Base-by-base conservation (phyloP, 1,140 invertebrate species). In the Bombus affinis region DNA sequence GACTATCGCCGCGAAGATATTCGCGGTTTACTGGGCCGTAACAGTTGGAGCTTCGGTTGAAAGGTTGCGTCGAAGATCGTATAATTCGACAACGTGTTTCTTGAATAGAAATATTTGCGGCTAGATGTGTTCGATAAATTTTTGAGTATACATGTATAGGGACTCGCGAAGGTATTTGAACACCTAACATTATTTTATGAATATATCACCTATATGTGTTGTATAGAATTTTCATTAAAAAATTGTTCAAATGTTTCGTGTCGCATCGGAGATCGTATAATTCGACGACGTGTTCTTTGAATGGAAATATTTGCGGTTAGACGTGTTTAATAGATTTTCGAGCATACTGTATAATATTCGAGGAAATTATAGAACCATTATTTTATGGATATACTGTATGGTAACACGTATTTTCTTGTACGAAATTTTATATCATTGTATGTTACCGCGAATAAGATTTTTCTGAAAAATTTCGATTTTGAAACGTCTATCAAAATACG, bases 1-100 rank as follows among this genome's bases (percentile, higher is more conserved):
- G 47, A n/a, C 37, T 13, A n/a, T 77, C 59, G 70, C 3, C 12
- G 44, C 18, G 47, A 22, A 81, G 47, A 28, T 72, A 44, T 72
- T 72, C 79, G 47, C 68, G 47, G 44, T n/a, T 68, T 81, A 39
- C 44, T 57, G 25, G 22, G 66, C 44, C 22, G n/a, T 70, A 53
- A 44, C 25, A 18, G 42, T 37, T 28, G 15, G 35, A 28, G 44
- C 22, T n/a, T 71, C n/a, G 76, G 62, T 66, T 47, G 76, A 44
- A 66, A 78, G 76, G 76, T 65, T 59, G 35, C 25, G 35, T 32
- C 28, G 53, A 42, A 28, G 25, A 28, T 76, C 53, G 74, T 59
- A 76, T 59, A 53, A 76, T 57, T 76, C 35, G 74, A 59, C 74
- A 25, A 28, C 32, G 73, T 32, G 35, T 37, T 37, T 6, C 53